Conservation (phyloP, 1,140 invertebrate species). For the Luehdorfia chinensis region DNA sequence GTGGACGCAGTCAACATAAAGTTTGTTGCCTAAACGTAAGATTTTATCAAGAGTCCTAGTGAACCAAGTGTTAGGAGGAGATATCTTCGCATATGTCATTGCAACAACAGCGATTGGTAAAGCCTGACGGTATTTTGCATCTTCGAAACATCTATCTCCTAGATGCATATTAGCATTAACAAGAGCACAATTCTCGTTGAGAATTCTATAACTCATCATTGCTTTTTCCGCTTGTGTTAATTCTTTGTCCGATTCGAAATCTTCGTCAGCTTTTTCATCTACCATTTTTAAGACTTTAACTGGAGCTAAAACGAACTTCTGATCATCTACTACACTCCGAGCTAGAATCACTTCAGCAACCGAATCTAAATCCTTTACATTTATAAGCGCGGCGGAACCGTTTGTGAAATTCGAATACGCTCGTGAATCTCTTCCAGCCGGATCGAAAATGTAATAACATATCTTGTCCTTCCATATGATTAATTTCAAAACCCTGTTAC, state of each 20-base stretch:
- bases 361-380: conserved; percentile 67
- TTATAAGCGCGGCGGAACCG: conserved; percentile 71
- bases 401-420: conserved; percentile 61
- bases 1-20: conserved; percentile 66
- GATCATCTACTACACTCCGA: conserved; percentile 70
- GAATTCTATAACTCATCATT: conserved; percentile 72
- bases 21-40: conserved; percentile 73
- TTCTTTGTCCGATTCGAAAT: conserved; percentile 68
- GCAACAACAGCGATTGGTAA: conserved; percentile 70
- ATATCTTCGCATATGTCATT: conserved; percentile 77
- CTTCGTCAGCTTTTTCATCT: conserved; percentile 62
- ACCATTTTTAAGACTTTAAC: conserved; percentile 70
- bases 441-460: conserved; percentile 77
- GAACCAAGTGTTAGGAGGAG: conserved; percentile 76
- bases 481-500: conserved; percentile 62
- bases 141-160: conserved; percentile 75
- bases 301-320: conserved; percentile 71
- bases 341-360: conserved; percentile 73
- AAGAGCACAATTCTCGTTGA: conserved; percentile 75
- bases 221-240: conserved; percentile 63
- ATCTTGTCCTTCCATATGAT: conserved; percentile 76
- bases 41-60: conserved; percentile 77
- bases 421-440: conserved; percentile 62
- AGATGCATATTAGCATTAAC: conserved; percentile 77
- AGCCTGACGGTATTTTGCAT: conserved; percentile 73